These are phyloP conservation scores for Sceloporus undulatus DNA, from an alignment of 2,113 vertebrate genomes.

Conservation along the genomic window DNA sequence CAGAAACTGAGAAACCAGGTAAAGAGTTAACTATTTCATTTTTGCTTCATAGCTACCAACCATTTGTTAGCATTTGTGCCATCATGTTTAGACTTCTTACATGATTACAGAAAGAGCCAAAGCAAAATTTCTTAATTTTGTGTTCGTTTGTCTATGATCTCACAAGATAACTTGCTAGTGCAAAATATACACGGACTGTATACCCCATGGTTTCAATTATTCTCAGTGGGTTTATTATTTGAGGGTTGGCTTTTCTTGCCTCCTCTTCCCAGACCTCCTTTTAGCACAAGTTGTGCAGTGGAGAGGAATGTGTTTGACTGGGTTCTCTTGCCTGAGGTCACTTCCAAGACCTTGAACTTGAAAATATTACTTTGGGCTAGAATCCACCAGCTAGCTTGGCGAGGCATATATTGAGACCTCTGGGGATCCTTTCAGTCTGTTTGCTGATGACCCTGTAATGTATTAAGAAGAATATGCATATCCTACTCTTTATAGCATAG, in stretches of 20 bases:
- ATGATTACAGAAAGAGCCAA: not conserved
- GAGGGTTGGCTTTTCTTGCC: no score
- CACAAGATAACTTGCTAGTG: not conserved
- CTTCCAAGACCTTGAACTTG: no score
- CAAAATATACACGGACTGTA: not conserved
- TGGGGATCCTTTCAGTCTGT: no score
- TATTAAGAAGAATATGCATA: no score
- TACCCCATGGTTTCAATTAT: not conserved
- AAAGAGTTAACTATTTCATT: constrained; percentile 2
- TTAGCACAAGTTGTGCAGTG: not conserved
- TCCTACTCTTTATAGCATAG: no score
- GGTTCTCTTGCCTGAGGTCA: not conserved
- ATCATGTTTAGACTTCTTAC: not conserved
- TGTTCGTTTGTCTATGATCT: not conserved
- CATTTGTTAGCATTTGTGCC: not conserved
- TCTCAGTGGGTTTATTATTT: not conserved
- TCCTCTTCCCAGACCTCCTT: not conserved
- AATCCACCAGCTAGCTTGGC: no score
- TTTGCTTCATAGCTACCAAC: not conserved
- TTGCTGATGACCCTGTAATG: no score
- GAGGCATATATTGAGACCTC: no score
- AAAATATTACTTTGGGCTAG: no score
- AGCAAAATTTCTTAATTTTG: not conserved
- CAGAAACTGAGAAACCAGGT: constrained; percentile 98
- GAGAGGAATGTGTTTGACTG: no score